These are phyloP conservation scores for Cottoperca gobio DNA, from an alignment of 2,797 vertebrate genomes.

Conservation along the genomic window DNA sequence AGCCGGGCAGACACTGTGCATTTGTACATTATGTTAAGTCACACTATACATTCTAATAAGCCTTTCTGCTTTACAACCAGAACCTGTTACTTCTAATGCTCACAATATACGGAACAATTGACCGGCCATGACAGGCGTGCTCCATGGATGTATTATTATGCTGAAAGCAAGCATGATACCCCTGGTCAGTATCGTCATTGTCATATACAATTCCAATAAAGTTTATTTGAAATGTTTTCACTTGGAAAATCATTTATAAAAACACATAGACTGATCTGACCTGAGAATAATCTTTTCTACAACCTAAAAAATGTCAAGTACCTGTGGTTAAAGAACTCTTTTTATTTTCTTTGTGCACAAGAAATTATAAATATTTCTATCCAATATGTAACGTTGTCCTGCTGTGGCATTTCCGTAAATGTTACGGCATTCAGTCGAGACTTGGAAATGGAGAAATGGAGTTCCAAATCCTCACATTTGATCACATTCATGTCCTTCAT, in stretches of 20 bases:
- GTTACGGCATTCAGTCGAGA: background rate
- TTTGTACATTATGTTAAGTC: background rate
- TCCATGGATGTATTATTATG: background rate
- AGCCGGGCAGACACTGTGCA: background rate
- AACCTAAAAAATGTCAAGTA: background rate
- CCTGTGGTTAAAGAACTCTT: background rate
- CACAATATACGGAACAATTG: background rate
- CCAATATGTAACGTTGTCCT: background rate
- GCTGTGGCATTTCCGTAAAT: background rate
- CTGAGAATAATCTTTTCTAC: background rate
- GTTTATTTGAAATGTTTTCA: background rate
- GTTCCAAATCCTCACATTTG: background rate
- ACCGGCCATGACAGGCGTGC: background rate
- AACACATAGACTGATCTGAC: background rate
- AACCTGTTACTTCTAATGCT: background rate
- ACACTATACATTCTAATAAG: background rate
- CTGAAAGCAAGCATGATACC: background rate
- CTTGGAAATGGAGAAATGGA: no score
- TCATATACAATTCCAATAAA: background rate
- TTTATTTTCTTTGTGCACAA: background rate
- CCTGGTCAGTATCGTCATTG: background rate
- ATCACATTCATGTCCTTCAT: background rate
- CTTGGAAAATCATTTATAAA: background rate
- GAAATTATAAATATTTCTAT: background rate
- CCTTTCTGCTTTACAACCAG: background rate